A percentile compares a stretch with the other conserved stretches of the same genome.
Evolutionary conservation across 2,113 vertebrate genomes (phyloP).

Genomic region (Phylloscopus whistleri): DNA sequence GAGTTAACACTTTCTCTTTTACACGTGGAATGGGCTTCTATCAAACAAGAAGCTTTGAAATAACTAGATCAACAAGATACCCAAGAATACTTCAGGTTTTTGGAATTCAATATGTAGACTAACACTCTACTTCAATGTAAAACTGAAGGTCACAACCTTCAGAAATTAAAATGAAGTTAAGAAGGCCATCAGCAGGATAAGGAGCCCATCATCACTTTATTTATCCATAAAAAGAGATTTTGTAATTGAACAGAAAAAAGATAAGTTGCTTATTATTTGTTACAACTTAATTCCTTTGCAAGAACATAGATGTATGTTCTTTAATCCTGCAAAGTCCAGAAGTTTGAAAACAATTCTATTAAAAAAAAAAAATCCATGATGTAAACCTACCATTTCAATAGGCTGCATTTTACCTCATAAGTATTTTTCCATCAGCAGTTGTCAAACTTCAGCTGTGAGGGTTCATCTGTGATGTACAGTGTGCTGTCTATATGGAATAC

Average conservation of each 20-base stretch:
- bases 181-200: background rate
- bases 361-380: background rate
- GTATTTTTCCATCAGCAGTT: slow-evolving; percentile 24
- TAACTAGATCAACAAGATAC: background rate
- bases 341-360: background rate
- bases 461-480: background rate
- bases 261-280: background rate
- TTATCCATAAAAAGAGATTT: background rate
- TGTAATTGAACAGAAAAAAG: background rate
- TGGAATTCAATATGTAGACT: background rate
- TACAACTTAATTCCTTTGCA: background rate
- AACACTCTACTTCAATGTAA: background rate
- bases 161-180: background rate
- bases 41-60: background rate
- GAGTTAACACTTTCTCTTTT: background rate
- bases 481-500: background rate
- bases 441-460: background rate
- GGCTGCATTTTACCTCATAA: background rate
- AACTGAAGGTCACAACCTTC: background rate
- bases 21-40: background rate
- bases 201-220: background rate
- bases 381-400: background rate
- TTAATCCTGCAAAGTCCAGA: background rate
- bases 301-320: background rate
- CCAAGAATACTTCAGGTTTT: background rate